These are phyloP conservation scores for Bhutanitis thaidina DNA, from an alignment of 2,888 invertebrate species.

Conservation along the genomic window DNA sequence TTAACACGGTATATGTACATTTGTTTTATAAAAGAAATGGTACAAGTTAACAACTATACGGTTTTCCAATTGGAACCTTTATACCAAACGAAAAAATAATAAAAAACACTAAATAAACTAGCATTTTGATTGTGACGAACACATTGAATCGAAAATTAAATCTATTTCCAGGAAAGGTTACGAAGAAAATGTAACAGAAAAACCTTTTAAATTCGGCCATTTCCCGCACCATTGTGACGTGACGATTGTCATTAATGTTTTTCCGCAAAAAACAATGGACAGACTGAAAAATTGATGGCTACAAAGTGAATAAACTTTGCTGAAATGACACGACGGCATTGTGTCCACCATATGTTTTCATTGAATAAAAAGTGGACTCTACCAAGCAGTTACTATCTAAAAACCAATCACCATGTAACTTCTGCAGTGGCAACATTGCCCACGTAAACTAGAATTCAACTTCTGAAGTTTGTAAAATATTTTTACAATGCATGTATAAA, in stretches of 20 bases:
- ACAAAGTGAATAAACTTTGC: slow-evolving; percentile 7
- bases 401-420: not conserved
- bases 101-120: too few species aligned
- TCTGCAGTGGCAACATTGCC: too few species aligned
- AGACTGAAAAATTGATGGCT: slow-evolving; percentile 16
- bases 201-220: slow-evolving; percentile 19
- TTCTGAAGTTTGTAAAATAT: too few species aligned
- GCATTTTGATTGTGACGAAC: too few species aligned
- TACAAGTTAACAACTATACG: too few species aligned
- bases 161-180: slow-evolving; percentile 9
- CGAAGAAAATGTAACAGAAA: slow-evolving; percentile 18
- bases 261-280: slow-evolving; percentile 14
- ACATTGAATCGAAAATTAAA: not conserved
- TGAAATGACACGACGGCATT: slow-evolving; percentile 1
- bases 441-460: too few species aligned
- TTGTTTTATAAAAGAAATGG: too few species aligned
- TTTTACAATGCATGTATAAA: too few species aligned
- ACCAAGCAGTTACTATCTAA: not conserved
- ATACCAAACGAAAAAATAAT: too few species aligned
- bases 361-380: not conserved
- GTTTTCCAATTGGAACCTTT: too few species aligned
- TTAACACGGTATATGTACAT: too few species aligned
- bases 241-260: slow-evolving; percentile 19
- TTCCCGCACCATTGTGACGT: slow-evolving; percentile 18
- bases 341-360: slow-evolving; percentile 5